A percentile compares a stretch with the other conserved stretches of the same genome.
These are phyloP conservation scores for Apteryx owenii DNA, from an alignment of 2,113 vertebrate species.

Conservation along the genomic window DNA sequence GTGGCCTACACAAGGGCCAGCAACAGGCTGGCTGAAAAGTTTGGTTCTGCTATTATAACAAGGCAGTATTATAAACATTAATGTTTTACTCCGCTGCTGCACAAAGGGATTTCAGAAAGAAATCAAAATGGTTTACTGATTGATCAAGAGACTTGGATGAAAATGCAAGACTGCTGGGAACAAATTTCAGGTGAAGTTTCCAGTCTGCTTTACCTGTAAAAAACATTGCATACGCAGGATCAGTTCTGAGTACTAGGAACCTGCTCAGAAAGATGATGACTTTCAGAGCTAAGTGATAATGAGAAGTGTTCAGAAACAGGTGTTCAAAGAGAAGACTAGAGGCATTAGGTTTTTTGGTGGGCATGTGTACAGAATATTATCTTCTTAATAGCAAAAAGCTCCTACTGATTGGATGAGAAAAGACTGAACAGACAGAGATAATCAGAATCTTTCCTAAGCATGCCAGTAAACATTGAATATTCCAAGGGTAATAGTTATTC, in stretches of 20 bases:
- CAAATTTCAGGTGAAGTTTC: not conserved
- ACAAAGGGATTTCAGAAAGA: not conserved
- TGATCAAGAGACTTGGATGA: not conserved
- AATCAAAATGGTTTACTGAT: not conserved
- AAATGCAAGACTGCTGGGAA: not conserved
- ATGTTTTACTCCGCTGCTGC: not conserved
- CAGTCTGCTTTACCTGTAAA: rapidly evolving
- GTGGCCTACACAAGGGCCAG: not conserved
- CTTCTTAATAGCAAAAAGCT: not conserved
- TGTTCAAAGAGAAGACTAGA: not conserved
- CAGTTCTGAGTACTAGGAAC: rapidly evolving
- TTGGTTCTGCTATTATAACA: not conserved
- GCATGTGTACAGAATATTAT: not conserved
- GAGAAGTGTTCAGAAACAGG: not conserved
- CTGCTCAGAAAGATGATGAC: not conserved
- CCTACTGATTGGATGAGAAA: not conserved
- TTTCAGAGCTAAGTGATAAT: not conserved
- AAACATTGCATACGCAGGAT: not conserved
- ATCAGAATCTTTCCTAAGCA: not conserved
- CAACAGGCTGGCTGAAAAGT: not conserved
- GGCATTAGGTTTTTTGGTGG: not conserved
- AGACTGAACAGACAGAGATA: not conserved
- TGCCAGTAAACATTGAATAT: not conserved
- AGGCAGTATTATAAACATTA: not conserved
- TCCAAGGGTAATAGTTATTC: not conserved